Conservation (phyloP, 2,113 vertebrate genomes). For the Narcine bancroftii region DNA sequence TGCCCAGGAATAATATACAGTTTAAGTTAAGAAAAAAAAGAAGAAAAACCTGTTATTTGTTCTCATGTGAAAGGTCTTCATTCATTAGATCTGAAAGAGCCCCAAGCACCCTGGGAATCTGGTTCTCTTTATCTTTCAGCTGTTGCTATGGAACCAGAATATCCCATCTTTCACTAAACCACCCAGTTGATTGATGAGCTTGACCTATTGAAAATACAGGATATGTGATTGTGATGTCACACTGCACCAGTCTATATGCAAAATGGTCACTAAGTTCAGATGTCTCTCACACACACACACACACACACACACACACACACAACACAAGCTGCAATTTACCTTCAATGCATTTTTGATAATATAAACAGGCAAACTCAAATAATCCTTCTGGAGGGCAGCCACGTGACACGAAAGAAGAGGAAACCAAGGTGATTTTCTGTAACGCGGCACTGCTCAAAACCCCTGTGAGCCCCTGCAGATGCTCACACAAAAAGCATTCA, state of each 20-base stretch:
- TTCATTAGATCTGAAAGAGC: constrained; percentile 17
- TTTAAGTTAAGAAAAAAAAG: neutral
- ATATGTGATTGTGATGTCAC: constrained; percentile 22
- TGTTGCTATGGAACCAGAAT: constrained; percentile 12
- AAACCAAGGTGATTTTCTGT: neutral
- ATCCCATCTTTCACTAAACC: neutral
- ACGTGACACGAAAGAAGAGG: constrained; percentile 21
- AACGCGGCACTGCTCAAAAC: neutral
- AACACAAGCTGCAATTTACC: constrained; percentile 29
- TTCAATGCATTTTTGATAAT: constrained; percentile 30
- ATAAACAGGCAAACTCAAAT: constrained; percentile 35
- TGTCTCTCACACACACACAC: neutral
- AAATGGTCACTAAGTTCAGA: constrained; percentile 17
- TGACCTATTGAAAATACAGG: constrained; percentile 32
- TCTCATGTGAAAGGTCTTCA: constrained; percentile 9
- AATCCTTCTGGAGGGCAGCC: constrained; percentile 36
- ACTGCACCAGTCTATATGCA: constrained; percentile 28
- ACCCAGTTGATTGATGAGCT: constrained; percentile 21
- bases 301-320: too few species aligned
- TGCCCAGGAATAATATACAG: neutral
- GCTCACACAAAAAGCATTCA: constrained; percentile 60
- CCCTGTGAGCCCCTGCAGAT: neutral
- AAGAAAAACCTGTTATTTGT: constrained; percentile 28
- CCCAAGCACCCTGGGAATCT: neutral
- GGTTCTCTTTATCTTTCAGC: constrained; percentile 29